These are phyloP conservation scores for Synaphobranchus kaupii DNA, from an alignment of 2,797 vertebrate species.

Conservation along the genomic window DNA sequence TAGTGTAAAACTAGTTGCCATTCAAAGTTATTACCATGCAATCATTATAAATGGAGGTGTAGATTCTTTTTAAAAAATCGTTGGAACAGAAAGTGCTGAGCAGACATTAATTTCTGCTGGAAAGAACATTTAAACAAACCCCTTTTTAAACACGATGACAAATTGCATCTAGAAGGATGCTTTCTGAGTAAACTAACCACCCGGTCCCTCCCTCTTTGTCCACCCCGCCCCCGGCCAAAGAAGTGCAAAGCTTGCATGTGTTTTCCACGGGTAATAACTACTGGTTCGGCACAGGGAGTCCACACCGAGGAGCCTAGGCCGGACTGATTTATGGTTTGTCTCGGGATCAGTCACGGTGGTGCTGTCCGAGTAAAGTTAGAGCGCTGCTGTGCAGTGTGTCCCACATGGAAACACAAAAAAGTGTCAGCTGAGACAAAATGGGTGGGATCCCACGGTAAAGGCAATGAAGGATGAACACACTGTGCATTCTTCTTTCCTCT, in stretches of 20 bases:
- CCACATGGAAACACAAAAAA: slow-evolving; percentile 26
- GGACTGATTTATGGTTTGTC: not conserved
- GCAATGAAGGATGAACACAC: not conserved
- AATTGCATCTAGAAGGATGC: not conserved
- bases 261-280: not conserved
- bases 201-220: not conserved
- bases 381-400: not conserved
- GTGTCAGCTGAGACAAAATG: slow-evolving; percentile 14
- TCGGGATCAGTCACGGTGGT: not conserved
- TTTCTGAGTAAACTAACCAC: not conserved
- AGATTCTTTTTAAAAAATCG: not conserved
- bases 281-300: not conserved
- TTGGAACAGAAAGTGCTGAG: not conserved
- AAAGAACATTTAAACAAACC: not conserved
- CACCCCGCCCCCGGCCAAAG: not conserved
- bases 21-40: not conserved
- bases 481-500: not conserved
- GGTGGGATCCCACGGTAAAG: not conserved
- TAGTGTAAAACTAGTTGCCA: not conserved
- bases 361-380: not conserved
- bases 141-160: not conserved
- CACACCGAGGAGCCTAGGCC: not conserved
- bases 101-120: not conserved
- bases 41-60: not conserved
- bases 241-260: not conserved